These are phyloP conservation scores for Actinostola sp. DNA, from an alignment of 92 coral and sea anemone genomes.

Conservation along the genomic window DNA sequence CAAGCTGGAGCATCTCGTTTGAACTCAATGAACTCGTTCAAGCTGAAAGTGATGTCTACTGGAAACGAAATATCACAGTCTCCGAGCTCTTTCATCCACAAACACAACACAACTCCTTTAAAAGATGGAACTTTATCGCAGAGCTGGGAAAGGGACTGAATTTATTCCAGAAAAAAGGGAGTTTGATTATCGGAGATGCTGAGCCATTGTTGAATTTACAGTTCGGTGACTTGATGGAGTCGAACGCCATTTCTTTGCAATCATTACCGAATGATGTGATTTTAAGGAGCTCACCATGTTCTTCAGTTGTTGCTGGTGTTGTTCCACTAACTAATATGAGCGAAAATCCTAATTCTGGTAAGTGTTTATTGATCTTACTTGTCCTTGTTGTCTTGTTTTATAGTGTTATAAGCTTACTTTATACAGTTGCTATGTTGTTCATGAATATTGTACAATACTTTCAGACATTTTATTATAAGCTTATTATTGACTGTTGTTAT, in stretches of 20 bases:
- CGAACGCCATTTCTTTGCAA: conserved; percentile 21
- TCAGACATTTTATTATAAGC: no score
- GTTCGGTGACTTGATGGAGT: conserved; percentile 64
- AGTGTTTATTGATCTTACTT: background rate
- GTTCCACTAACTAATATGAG: conserved; percentile 58
- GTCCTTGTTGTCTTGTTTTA: background rate
- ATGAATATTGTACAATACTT: no score
- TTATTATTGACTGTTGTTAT: no score
- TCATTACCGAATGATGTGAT: conserved; percentile 35
- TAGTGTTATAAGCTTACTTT: no score
- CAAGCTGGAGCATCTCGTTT: conserved; percentile 77
- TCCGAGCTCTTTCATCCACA: conserved; percentile 28
- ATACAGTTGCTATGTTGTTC: no score
- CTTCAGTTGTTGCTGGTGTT: conserved; percentile 70
- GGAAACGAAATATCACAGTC: conserved; percentile 68
- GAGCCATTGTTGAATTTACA: conserved; percentile 70
- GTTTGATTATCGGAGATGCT: conserved; percentile 63
- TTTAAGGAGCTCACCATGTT: conserved; percentile 76
- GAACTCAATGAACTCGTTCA: conserved; percentile 47
- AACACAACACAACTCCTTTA: conserved; percentile 23
- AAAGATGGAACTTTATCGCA: conserved; percentile 70
- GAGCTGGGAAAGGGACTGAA: conserved; percentile 84
- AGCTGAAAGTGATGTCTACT: conserved; percentile 40
- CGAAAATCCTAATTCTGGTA: conserved; percentile 70
- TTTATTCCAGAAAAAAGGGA: conserved; percentile 80